A percentile compares a stretch with the other conserved stretches of the same genome.
Evolutionary conservation across 2,113 vertebrate genomes (phyloP).

Genomic region (Nesogale talazaci): DNA sequence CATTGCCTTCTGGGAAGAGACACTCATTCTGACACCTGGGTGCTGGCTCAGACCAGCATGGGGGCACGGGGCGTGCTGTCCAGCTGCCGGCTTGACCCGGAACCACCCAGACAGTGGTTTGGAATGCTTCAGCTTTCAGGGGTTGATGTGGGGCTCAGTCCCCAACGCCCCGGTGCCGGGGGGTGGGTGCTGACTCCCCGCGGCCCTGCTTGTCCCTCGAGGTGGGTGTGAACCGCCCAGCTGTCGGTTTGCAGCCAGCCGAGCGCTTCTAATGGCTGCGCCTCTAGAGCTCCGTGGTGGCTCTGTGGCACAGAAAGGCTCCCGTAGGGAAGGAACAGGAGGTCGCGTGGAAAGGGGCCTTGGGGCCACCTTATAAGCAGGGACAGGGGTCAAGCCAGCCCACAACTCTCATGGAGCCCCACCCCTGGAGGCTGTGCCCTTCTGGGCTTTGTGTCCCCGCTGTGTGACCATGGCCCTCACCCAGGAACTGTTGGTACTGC

Average conservation of each 20-base stretch:
- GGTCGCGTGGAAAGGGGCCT: neutral
- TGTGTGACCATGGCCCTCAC: conserved; percentile 83
- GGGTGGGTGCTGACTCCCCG: neutral
- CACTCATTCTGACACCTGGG: neutral
- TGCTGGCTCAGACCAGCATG: neutral
- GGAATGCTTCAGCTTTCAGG: neutral
- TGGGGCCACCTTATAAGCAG: neutral
- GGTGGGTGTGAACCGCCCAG: neutral
- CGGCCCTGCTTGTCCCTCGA: too few relatives aligned
- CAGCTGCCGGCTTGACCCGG: rapidly evolving
- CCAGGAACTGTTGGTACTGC: conserved; percentile 95
- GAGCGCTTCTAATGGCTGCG: neutral
- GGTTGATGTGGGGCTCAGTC: neutral
- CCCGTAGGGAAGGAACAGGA: too few relatives aligned
- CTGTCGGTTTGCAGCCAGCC: neutral
- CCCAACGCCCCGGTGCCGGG: neutral
- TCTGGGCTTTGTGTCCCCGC: neutral
- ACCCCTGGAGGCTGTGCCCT: neutral
- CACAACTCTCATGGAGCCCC: too few relatives aligned
- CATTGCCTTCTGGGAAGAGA: neutral
- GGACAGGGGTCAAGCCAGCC: neutral
- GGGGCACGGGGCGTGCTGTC: too few relatives aligned
- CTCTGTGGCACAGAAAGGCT: neutral
- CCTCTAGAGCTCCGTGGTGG: neutral
- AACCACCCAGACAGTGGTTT: neutral